Conservation (phyloP, 2,797 vertebrate genomes). For the Pithecia hirsuta region DNA sequence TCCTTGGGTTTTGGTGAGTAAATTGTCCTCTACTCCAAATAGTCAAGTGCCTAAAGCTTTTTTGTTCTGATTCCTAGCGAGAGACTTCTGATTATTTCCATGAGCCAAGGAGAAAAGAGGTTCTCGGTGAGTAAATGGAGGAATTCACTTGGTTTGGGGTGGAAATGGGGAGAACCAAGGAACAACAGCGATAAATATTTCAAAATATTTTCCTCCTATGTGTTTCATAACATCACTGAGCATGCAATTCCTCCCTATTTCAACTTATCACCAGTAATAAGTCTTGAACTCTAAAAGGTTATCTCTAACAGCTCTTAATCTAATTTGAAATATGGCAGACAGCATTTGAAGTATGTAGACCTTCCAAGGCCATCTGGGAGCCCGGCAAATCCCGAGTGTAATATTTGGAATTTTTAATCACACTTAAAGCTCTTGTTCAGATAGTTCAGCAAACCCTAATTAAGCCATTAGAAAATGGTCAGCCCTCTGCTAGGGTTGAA, state of each 20-base stretch:
- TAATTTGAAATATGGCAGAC: background rate
- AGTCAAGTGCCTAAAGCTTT: background rate
- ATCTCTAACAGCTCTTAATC: background rate
- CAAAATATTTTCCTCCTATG: background rate
- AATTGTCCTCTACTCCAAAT: background rate
- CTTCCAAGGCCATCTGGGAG: background rate
- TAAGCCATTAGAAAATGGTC: background rate
- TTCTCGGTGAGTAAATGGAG: background rate
- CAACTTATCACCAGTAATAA: background rate
- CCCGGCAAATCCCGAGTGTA: background rate
- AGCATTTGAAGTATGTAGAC: background rate
- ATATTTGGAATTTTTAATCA: background rate
- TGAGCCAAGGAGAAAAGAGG: background rate
- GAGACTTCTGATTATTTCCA: background rate
- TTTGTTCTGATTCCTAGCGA: background rate
- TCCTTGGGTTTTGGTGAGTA: background rate
- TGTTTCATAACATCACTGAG: background rate
- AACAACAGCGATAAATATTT: background rate
- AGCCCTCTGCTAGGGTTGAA: background rate
- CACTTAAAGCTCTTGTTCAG: background rate
- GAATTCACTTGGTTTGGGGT: background rate
- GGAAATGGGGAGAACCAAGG: background rate
- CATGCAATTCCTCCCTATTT: background rate
- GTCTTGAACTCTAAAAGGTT: background rate
- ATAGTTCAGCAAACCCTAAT: background rate